phyloP scores from a whole-genome alignment of 1,140 invertebrate genomes.

The Drosophila ananassae region DNA sequence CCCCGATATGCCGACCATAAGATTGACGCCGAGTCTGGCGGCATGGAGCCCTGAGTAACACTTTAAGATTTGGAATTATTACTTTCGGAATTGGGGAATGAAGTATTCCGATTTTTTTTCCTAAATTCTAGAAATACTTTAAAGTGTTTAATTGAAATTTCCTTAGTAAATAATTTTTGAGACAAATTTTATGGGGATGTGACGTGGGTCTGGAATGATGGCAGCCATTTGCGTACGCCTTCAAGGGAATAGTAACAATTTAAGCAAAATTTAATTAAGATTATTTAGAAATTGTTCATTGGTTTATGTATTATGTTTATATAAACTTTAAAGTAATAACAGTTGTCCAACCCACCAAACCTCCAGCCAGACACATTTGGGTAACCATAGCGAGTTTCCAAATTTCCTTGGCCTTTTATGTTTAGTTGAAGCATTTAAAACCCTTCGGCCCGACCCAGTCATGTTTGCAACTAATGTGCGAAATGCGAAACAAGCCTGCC shows the following conservation, averaged over 20 bases:
- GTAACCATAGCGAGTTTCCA: not conserved
- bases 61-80: not conserved
- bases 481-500: constrained; percentile 18
- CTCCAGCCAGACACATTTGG: not conserved
- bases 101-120: not conserved
- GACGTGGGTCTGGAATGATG: no score
- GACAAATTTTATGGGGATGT: no score
- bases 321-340: no score
- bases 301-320: no score
- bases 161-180: no score
- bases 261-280: no score
- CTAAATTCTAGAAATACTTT: not conserved
- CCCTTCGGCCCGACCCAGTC: constrained; percentile 9
- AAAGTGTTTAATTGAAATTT: no score
- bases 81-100: not conserved
- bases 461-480: constrained; percentile 15
- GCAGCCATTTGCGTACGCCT: no score
- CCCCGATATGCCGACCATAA: constrained; percentile 17
- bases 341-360: not conserved
- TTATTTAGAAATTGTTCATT: no score
- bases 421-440: constrained; percentile 5
- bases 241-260: no score
- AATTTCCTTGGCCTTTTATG: not conserved
- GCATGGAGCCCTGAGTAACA: constrained; percentile 11
- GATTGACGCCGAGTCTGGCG: constrained; percentile 47